phyloP scores from a whole-genome alignment of 1,140 invertebrate species.

The Neodiprion virginianus region DNA sequence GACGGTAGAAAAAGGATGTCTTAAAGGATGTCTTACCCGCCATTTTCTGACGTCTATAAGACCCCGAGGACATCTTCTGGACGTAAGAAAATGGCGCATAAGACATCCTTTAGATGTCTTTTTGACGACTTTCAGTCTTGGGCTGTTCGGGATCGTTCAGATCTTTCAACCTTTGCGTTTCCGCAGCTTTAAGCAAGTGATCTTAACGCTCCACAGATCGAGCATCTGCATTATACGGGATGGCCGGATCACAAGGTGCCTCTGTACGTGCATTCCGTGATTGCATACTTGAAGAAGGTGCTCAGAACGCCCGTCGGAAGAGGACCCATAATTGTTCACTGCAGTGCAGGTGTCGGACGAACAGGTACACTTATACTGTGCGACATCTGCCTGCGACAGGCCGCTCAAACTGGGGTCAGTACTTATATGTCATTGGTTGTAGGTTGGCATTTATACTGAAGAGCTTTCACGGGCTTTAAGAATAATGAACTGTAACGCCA shows the following conservation, averaged over 20 bases:
- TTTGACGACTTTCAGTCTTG: too few relatives aligned
- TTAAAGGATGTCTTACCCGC: too few relatives aligned
- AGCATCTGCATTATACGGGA: slow-evolving; percentile 96
- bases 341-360: slow-evolving; percentile 75
- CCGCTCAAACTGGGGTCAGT: slow-evolving; percentile 40
- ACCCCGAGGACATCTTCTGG: too few relatives aligned
- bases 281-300: slow-evolving; percentile 70
- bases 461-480: too few relatives aligned
- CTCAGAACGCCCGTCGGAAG: slow-evolving; percentile 76
- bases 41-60: too few relatives aligned
- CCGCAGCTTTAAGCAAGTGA: too few relatives aligned
- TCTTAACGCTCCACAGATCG: slow-evolving; percentile 70
- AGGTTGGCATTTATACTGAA: background rate
- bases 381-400: slow-evolving; percentile 44
- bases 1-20: too few relatives aligned
- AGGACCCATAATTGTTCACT: slow-evolving; percentile 88
- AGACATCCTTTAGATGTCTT: too few relatives aligned
- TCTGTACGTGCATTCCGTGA: slow-evolving; percentile 72
- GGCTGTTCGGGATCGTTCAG: slow-evolving; percentile 24
- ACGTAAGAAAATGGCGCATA: too few relatives aligned
- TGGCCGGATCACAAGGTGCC: slow-evolving; percentile 97
- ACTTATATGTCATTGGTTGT: background rate
- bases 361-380: slow-evolving; percentile 74
- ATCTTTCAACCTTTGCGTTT: background rate
- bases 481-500: too few relatives aligned